Evolutionary conservation across 2,113 vertebrate species (phyloP), one percentile per base, ranked within the genome.

Genomic region (Chaenogobius annularis): DNA sequence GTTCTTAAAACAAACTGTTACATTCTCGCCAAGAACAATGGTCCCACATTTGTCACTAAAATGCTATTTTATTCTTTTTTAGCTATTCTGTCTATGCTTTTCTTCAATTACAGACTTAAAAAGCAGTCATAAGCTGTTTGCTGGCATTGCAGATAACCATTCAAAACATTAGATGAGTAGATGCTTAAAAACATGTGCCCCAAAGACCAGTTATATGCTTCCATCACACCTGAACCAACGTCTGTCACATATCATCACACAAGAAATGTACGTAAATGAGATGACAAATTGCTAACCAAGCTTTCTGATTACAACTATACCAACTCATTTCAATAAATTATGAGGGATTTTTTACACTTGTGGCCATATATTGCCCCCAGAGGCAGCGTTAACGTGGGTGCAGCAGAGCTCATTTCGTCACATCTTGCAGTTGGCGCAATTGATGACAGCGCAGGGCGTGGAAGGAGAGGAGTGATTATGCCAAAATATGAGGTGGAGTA

Each of bases 1-100:
- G 79, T 86, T 81, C 76, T 77, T 82, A 10, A 43, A 2, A 47
- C 43, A 52, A 69, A 69, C 77, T 46, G 66, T 63, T 35, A 35
- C 61, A 43, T n/a, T n/a, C 31, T 40, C 19, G 31, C 43, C 19
- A 61, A 61, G 78, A 75, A 80, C 79, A 83, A 79, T 68, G 74
- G 46, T 37, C 12, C 75, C 14, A 75, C 54, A 69, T 48, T 54
- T 46, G 62, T 35, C 58, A 35, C 58, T 35, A 17, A 59, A 61
- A 35, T 61, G 23, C 23, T 17, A 2, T 31, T 66, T 78, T 78
- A 68, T 66, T 81, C 64, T 31, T 31, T 31, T 31, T 31, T 31
- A 54, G 58, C 31, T 46, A 11, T 62, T 31, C 55, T n/a, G 12
- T 23, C 7, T 13, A 15, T 17, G 23, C 26, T 61, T 17, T 61